Conservation (phyloP, 2,113 vertebrate genomes). For the Verasper variegatus region DNA sequence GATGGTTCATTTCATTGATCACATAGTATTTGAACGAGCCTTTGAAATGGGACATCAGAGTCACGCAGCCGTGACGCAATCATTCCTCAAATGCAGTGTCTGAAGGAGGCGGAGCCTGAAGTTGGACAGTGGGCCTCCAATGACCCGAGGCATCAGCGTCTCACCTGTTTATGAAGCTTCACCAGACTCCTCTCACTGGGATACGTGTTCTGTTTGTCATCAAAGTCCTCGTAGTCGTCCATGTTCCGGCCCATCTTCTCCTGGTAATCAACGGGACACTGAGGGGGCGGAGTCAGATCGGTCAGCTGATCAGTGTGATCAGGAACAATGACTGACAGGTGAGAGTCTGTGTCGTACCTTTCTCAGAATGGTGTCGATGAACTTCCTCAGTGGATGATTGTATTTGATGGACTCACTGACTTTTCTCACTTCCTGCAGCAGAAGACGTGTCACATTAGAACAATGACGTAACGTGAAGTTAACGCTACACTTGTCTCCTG, state of each 20-base stretch:
- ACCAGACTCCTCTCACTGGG: constrained; percentile 94
- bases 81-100: no score
- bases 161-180: constrained; percentile 96
- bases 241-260: constrained; percentile 99
- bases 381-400: constrained; percentile 95
- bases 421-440: constrained; percentile 91
- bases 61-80: no score
- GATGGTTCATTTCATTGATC: no score
- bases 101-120: no score
- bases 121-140: background rate
- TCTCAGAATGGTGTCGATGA: constrained; percentile 93
- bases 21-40: no score
- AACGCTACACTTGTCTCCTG: background rate
- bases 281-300: background rate
- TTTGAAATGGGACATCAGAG: no score
- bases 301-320: background rate
- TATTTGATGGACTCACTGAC: constrained; percentile 96
- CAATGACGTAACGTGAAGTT: background rate
- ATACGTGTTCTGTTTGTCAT: constrained; percentile 92
- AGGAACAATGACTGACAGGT: rapidly evolving
- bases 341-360: constrained; percentile 82
- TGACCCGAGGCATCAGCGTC: background rate
- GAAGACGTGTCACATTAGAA: background rate
- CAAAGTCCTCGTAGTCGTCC: constrained; percentile 99
- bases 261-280: constrained; percentile 96